A percentile compares a stretch with the other conserved stretches of the same genome.
These are phyloP conservation scores for Halocynthia roretzi DNA, from an alignment of 23 tunicate genomes.

Conservation along the genomic window DNA sequence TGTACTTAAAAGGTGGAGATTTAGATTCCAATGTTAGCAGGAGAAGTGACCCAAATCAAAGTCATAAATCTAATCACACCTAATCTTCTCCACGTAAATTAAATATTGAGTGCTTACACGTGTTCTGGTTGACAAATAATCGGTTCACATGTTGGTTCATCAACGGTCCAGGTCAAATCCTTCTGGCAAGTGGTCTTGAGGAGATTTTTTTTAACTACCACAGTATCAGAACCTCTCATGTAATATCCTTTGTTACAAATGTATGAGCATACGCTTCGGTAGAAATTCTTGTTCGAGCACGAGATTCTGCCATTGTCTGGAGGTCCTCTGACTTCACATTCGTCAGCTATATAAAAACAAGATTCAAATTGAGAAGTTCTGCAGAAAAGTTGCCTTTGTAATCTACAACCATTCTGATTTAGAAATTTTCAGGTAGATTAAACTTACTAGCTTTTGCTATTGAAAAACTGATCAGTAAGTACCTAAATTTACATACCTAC, in stretches of 20 bases:
- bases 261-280: conserved; percentile 20
- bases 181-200: conserved; percentile 6
- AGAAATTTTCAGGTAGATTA: too few species aligned
- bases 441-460: too few species aligned
- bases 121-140: conserved; percentile 14
- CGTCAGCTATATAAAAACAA: conserved; percentile 13
- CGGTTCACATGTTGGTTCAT: conserved; percentile 17
- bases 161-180: conserved; percentile 7
- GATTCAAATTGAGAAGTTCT: too few species aligned
- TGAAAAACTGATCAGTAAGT: too few species aligned
- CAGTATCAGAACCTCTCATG: conserved; percentile 10
- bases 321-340: neutral
- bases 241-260: conserved; percentile 26
- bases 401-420: too few species aligned
- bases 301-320: conserved; percentile 17
- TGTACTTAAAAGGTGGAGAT: too few species aligned
- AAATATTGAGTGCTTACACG: neutral
- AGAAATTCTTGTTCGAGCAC: conserved; percentile 9
- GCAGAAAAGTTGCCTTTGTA: too few species aligned
- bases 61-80: too few species aligned
- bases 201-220: neutral
- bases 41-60: too few species aligned
- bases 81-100: too few species aligned
- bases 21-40: too few species aligned
- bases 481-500: conserved; percentile 4